Base-by-base conservation (phyloP, 30 jellyfish, hydroid and myxozoan species). In the Cassiopea xamachana region DNA sequence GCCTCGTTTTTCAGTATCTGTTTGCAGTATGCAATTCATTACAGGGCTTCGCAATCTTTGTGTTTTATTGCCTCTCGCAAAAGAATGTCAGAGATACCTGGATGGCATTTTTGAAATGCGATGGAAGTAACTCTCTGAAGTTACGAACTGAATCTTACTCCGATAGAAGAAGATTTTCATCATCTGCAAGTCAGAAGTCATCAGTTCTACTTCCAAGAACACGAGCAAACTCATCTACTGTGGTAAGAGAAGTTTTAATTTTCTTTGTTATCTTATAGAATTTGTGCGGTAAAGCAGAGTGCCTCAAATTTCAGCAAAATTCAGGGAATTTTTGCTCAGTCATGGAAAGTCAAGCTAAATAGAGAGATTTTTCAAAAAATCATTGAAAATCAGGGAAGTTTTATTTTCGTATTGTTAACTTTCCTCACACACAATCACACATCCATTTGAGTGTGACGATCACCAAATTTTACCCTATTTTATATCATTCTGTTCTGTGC, bases 21-120 rank as follows among this genome's bases (percentile, higher is more conserved):
- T 96, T 96, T 81, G 97, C 99, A 1, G 71, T 89, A 64, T 91
- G 92, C 92, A 96, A 96, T 73, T 94, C 98, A 51, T 82, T 91
- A 74, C 98, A 94, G 74, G 99, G 99, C 8, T 92, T 96, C 49
- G 97, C 99, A 62, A 96, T 96, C 89, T 96, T 96, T 80, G 19
- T 89, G 17, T 96, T 96, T 80, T 96, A 96, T 71, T 88, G 97
- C 76, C 18, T 92, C 39, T 92, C 98, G 71, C 99, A 96, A 72
- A 92, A 85, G 92, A 88, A 84, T 69, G 99, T 92, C 69, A 85
- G 99, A 68, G 93, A 82, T 49, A 94, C 97, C 7, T 96, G 99
- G 99, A 27, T 69, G 46, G 97, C 98, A 1, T 92, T 96, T 70
- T 60, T 96, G 80, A 83, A 69, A 69, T 96, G 99, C 69, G 99